Evolutionary conservation across 2,888 invertebrate species (phyloP).

Genomic region (Busseola fusca): DNA sequence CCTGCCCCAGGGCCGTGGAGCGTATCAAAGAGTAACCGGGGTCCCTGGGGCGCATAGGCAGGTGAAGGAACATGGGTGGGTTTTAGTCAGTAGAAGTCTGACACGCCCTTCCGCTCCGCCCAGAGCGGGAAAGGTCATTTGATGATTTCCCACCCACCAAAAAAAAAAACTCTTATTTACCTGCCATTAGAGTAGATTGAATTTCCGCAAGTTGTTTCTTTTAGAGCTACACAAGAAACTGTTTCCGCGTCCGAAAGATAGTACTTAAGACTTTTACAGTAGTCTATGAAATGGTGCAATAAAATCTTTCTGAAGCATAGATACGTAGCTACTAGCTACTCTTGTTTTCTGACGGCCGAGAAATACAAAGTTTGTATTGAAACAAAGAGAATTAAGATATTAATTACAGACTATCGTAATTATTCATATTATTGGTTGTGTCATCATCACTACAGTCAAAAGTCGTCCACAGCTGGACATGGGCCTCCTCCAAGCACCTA

Average conservation of each 20-base stretch:
- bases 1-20: too few relatives aligned
- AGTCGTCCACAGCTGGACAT: too few relatives aligned
- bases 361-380: not conserved
- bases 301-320: slow-evolving; percentile 15
- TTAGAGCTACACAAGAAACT: slow-evolving; percentile 20
- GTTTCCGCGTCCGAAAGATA: slow-evolving; percentile 18
- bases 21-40: too few relatives aligned
- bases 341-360: not conserved
- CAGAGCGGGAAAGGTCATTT: too few relatives aligned
- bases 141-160: too few relatives aligned
- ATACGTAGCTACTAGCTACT: not conserved
- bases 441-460: too few relatives aligned
- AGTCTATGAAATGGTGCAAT: slow-evolving; percentile 12
- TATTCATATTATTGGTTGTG: not conserved
- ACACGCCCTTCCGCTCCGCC: too few relatives aligned
- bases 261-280: slow-evolving; percentile 18
- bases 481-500: too few relatives aligned
- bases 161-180: slow-evolving; percentile 25
- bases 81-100: too few relatives aligned
- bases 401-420: not conserved
- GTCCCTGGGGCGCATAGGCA: too few relatives aligned
- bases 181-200: slow-evolving; percentile 10
- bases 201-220: slow-evolving; percentile 31
- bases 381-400: not conserved
- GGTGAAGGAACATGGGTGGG: too few relatives aligned